Conservation (phyloP, 2,797 vertebrate genomes). For the Phylloscopus collybita region DNA sequence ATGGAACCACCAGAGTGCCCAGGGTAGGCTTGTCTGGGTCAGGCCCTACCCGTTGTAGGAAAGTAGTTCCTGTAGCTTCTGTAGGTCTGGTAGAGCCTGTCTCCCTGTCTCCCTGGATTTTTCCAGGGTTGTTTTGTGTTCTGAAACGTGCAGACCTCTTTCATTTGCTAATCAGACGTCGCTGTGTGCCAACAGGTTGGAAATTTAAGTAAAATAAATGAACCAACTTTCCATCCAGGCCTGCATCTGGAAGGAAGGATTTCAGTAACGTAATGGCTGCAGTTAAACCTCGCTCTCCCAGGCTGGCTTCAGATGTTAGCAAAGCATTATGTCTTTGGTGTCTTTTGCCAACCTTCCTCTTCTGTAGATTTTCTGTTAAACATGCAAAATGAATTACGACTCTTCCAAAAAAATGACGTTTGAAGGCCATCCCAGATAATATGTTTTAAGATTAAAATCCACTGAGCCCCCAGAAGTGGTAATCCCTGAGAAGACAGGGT, state of each 20-base stretch:
- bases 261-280: background rate
- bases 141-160: background rate
- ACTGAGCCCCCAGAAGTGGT: background rate
- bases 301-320: conserved; percentile 12
- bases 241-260: conserved; percentile 11
- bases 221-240: conserved; percentile 8
- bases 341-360: background rate
- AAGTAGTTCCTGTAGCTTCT: background rate
- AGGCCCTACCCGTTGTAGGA: background rate
- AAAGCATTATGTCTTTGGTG: background rate
- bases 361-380: background rate
- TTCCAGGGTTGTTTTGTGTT: background rate
- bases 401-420: background rate
- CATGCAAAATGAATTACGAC: background rate
- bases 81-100: background rate
- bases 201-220: background rate
- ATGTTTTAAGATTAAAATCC: background rate
- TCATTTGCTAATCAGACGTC: background rate
- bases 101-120: background rate
- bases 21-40: background rate
- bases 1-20: background rate
- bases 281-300: background rate
- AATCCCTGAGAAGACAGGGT: conserved; percentile 22
- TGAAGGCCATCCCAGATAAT: background rate
- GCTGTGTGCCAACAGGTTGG: background rate